Conservation (phyloP, 2,888 invertebrate species). For the Sabatieria punctata region DNA sequence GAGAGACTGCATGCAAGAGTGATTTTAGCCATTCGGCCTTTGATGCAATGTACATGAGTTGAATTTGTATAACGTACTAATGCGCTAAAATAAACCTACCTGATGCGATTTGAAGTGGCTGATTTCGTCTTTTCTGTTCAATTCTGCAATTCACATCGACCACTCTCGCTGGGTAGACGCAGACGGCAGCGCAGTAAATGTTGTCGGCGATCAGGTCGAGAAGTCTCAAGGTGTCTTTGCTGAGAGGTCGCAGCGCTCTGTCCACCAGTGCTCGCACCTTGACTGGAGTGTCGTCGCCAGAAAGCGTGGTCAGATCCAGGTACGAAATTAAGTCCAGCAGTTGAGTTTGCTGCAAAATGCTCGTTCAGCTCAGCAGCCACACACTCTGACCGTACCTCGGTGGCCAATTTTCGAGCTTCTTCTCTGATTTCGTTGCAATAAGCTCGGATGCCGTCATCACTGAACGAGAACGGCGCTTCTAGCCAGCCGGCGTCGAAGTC, state of each 20-base stretch:
- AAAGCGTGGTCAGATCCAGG: slow-evolving; percentile 80
- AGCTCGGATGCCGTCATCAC: too few relatives aligned
- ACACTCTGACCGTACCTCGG: too few relatives aligned
- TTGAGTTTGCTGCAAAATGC: slow-evolving; percentile 46
- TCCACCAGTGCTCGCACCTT: slow-evolving; percentile 63
- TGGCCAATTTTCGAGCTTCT: too few relatives aligned
- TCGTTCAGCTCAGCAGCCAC: neutral
- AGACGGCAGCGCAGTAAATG: slow-evolving; percentile 64
- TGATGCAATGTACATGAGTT: too few relatives aligned
- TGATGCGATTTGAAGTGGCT: slow-evolving; percentile 15
- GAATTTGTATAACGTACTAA: too few relatives aligned
- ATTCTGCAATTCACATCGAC: slow-evolving; percentile 37
- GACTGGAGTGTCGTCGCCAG: slow-evolving; percentile 48
- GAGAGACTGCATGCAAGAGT: neutral
- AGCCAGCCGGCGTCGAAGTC: too few relatives aligned
- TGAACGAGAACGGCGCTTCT: too few relatives aligned
- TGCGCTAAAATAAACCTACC: slow-evolving; percentile 11
- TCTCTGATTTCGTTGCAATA: too few relatives aligned
- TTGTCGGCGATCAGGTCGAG: slow-evolving; percentile 4
- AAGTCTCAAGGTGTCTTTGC: neutral
- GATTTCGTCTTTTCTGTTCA: neutral
- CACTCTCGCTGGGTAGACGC: slow-evolving; percentile 79
- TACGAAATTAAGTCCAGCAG: slow-evolving; percentile 60
- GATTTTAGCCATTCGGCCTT: too few relatives aligned
- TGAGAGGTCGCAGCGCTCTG: slow-evolving; percentile 45